Base-by-base conservation (phyloP, 2,113 vertebrate genomes). In the Talpa occidentalis region DNA sequence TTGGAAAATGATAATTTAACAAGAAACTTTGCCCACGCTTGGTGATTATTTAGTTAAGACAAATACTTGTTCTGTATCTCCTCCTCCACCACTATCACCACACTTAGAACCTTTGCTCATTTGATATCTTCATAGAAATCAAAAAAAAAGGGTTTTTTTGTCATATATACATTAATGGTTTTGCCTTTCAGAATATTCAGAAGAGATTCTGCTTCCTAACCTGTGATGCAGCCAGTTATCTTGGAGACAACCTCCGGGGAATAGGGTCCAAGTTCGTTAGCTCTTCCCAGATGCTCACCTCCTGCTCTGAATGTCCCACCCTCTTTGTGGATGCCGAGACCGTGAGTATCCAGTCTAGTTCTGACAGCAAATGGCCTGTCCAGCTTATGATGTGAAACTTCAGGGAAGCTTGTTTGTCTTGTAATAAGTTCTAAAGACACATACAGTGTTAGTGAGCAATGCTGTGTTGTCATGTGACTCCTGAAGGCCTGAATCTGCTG, bases 281-380 rank as follows among this genome's bases (percentile, higher is more conserved):
- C 95, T 99, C 99, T n/a, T 99, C 99, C 37, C 99, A 99, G 96
- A 99, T 99, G 99, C 97, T 99, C 70, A 99, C 99, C 26, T 98
- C 99, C 10, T 99, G 99, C 96, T 99, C 99, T 0, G 99, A 99
- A 90, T 99, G 99, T 94, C 99, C 99, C 1, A 99, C 99, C 0
- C 99, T 99, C 86, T 99, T 99, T 73, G 99, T 99, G 74, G 99
- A 99, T 92, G 99, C 99, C 0, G 99, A 99, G 98, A 99, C 99
- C 0, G 99, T 99, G 96, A 99, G 99, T 98, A 96, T 93, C 88
- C 54, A 24, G 47, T 2, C 56, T 49, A n/a, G 19, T 26, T 15
- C 30, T 60, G 21, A 12, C 4, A n/a, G 73, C 19, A 1, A 12
- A n/a, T 0, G 12, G 19, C 37, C 37, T n/a, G 44, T 77, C 37